phyloP scores from a whole-genome alignment of 2,113 vertebrate species.

The Cyanoderma ruficeps region DNA sequence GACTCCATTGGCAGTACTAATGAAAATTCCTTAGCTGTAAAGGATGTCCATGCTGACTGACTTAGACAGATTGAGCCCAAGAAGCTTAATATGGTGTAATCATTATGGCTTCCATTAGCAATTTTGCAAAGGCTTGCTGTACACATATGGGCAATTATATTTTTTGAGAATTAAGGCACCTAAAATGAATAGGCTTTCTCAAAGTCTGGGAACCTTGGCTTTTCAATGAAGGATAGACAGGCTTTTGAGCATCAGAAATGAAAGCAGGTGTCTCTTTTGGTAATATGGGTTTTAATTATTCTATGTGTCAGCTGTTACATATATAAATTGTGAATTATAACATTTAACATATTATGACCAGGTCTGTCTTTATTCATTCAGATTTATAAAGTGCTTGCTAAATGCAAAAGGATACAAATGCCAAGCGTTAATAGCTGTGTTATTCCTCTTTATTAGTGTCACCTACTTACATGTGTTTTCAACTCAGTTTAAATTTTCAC shows the following conservation, averaged over 20 bases:
- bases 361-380: not conserved
- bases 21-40: constrained; percentile 22
- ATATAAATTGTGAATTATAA: constrained; percentile 12
- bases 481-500: not conserved
- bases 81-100: not conserved
- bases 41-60: not conserved
- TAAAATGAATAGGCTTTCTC: not conserved
- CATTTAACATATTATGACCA: constrained; percentile 17
- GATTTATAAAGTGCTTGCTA: constrained; percentile 1
- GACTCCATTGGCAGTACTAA: not conserved
- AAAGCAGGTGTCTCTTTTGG: not conserved
- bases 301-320: not conserved
- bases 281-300: not conserved
- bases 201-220: not conserved
- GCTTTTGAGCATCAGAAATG: not conserved
- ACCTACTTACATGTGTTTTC: not conserved
- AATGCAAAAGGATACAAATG: not conserved
- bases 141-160: not conserved
- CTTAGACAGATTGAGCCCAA: constrained; percentile 6
- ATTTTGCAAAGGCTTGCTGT: not conserved
- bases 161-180: not conserved
- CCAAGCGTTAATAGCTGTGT: not conserved
- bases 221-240: not conserved
- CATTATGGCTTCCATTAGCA: not conserved
- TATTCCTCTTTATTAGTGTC: not conserved